Evolutionary conservation across 2,888 invertebrate genomes (phyloP), one percentile per base, ranked within the genome.

Genomic region (Zaprionus lineosus): DNA sequence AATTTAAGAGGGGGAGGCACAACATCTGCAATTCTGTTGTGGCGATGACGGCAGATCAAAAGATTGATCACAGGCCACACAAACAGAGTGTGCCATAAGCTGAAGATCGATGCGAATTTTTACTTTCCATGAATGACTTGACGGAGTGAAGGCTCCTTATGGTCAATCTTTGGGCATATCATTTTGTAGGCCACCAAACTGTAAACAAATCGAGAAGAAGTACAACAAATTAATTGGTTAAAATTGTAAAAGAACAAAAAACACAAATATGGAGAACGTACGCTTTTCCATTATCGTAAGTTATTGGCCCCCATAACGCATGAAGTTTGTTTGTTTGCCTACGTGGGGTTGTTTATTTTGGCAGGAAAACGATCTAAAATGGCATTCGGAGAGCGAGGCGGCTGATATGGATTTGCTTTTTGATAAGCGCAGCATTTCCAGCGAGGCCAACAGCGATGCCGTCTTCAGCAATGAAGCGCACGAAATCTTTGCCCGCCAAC

Each of bases 281-380:
- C 86, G 90, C 68, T 90, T 90, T 78, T 89, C 90, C 51, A 90
- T 90, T 46, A 90, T 90, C 83, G 90, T 90, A 86, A 89, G 90
- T 86, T 47, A 21, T 55, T 29, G 8, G n/a, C 31, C 11, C 31
- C 28, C 18, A 8, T 4, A 12, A 19, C 18, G 14, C 16, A n/a
- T 8, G 8, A 1, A 7, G n/a, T 14, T 3, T 26, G 19, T 31
- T 21, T 29, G 26, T 48, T 55, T 33, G 16, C 21, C 33, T 9
- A 43, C 28, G 19, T 58, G 41, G 24, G 15, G 33, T 57, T 55
- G 31, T 68, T 68, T 65, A 36, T 50, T 57, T 61, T 77, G 61
- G 52, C 74, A 90, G 90, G 90, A 90, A 71, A 89, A 89, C 60
- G 87, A 90, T 68, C 67, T 90, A 52, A 88, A 89, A 62, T 89